These are phyloP conservation scores for Epizoanthus illoricatus DNA, from an alignment of 92 coral and sea anemone species.

Conservation along the genomic window DNA sequence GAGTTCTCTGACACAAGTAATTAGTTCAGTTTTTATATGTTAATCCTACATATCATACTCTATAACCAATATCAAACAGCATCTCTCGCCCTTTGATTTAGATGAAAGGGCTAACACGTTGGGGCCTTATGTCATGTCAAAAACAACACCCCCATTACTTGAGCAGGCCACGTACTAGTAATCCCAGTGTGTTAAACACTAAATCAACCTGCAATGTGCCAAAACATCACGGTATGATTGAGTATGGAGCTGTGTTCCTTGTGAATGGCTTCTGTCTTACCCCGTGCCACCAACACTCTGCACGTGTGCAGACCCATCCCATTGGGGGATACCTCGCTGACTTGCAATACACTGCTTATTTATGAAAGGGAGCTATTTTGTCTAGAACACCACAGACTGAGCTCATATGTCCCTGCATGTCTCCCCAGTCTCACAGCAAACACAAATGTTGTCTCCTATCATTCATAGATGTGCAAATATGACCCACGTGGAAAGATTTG, in stretches of 20 bases:
- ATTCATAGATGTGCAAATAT: constrained; percentile 74
- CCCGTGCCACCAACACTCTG: constrained; percentile 2
- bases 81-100: constrained; percentile 53
- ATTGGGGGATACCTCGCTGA: constrained; percentile 5
- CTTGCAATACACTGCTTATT: constrained; percentile 30
- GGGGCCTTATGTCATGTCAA: constrained; percentile 43
- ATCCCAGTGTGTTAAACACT: constrained; percentile 22
- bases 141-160: constrained; percentile 42
- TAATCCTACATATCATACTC: constrained; percentile 57
- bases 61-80: constrained; percentile 61
- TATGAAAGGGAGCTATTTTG: constrained; percentile 17
- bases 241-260: constrained; percentile 26
- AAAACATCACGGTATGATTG: constrained; percentile 22
- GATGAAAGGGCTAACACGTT: constrained; percentile 60
- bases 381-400: constrained; percentile 18
- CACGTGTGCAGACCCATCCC: constrained; percentile 54
- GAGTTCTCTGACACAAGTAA: constrained; percentile 76
- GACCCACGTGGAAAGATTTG: constrained; percentile 78
- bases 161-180: constrained; percentile 40
- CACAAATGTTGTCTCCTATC: constrained; percentile 52
- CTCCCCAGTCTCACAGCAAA: constrained; percentile 49
- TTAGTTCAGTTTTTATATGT: constrained; percentile 66
- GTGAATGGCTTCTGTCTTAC: background rate
- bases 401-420: constrained; percentile 24
- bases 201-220: constrained; percentile 25